phyloP scores from a whole-genome alignment of 2,797 vertebrate genomes.

The Dallia pectoralis region DNA sequence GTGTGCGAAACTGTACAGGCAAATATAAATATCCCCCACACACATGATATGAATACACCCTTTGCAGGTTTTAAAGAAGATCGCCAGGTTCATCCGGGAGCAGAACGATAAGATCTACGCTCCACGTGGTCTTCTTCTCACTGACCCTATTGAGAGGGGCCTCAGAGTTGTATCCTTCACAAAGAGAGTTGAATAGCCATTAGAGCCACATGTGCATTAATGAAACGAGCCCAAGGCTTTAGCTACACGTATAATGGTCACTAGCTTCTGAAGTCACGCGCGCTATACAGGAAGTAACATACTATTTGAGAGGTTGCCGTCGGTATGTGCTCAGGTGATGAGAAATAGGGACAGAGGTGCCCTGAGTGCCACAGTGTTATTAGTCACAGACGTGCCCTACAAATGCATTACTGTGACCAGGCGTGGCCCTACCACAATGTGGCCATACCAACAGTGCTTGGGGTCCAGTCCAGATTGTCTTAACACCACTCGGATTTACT shows the following conservation, averaged over 20 bases:
- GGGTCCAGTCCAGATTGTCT: too few species aligned
- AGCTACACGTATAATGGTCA: background rate
- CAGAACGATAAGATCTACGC: conserved; percentile 98
- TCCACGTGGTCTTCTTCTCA: conserved; percentile 92
- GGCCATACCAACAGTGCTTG: too few species aligned
- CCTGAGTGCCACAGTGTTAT: too few species aligned
- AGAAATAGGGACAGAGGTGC: too few species aligned
- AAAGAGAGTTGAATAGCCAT: background rate
- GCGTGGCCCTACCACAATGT: too few species aligned
- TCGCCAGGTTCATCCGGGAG: conserved; percentile 94
- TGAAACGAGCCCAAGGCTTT: background rate
- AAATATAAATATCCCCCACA: too few species aligned
- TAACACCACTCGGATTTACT: too few species aligned
- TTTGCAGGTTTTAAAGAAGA: conserved; percentile 92
- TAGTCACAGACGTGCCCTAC: too few species aligned
- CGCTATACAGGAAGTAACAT: background rate
- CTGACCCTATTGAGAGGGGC: conserved; percentile 94
- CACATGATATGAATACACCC: too few species aligned
- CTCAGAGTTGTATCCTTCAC: conserved; percentile 92
- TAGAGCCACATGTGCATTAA: background rate
- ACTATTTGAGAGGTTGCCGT: background rate
- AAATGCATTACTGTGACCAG: too few species aligned
- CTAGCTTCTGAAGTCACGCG: background rate
- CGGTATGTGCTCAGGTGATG: background rate
- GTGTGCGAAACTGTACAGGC: too few species aligned